These are phyloP conservation scores for Dreissena rostriformis DNA, from an alignment of 1,140 invertebrate genomes.

Conservation along the genomic window DNA sequence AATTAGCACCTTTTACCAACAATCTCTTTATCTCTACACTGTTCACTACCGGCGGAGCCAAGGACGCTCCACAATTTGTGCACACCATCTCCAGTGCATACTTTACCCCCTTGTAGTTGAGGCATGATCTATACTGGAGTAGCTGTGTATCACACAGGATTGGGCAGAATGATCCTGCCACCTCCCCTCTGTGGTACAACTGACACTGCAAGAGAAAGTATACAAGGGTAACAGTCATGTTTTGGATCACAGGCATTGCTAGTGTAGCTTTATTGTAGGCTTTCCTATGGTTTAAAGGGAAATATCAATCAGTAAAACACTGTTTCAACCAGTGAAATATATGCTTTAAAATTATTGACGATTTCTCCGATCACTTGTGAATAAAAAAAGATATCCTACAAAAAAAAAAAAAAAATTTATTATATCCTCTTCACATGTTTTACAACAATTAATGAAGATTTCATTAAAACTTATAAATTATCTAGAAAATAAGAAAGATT, in stretches of 20 bases:
- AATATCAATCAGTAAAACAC: background rate
- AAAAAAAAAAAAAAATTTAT: too few relatives aligned
- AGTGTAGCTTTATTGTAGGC: too few relatives aligned
- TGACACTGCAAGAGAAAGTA: conserved; percentile 71
- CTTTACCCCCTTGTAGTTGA: conserved; percentile 72
- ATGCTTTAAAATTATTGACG: background rate
- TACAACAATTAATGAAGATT: background rate
- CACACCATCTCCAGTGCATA: conserved; percentile 68
- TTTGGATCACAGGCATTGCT: background rate
- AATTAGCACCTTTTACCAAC: conserved; percentile 31
- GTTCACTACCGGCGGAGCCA: too few relatives aligned
- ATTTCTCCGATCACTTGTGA: background rate
- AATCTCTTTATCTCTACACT: too few relatives aligned
- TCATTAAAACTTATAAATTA: too few relatives aligned
- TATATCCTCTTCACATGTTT: background rate
- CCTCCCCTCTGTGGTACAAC: conserved; percentile 58
- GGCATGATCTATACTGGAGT: conserved; percentile 66
- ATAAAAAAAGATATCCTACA: background rate
- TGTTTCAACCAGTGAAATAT: background rate
- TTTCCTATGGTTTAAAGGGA: too few relatives aligned
- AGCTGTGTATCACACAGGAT: conserved; percentile 62
- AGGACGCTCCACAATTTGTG: conserved; percentile 3
- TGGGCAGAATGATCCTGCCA: conserved; percentile 72
- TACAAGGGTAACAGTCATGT: background rate
- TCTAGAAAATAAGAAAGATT: too few relatives aligned